A percentile compares a stretch with the other conserved stretches of the same genome.
Conservation (phyloP, 2,888 invertebrate species). For the Drosophila putrida region DNA sequence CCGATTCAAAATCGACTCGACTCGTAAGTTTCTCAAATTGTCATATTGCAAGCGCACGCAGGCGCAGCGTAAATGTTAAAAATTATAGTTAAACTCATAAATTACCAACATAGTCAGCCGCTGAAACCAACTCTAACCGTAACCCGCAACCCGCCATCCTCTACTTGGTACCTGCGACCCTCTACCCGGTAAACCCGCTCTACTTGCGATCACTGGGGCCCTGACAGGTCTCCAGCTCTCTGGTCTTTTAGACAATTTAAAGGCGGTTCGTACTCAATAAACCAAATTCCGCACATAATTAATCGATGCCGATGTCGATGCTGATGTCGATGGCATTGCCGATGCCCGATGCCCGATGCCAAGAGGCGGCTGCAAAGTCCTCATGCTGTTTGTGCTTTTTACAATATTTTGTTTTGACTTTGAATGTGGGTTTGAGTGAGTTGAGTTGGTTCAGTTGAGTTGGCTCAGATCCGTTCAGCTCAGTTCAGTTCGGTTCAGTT, state of each 20-base stretch:
- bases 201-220: constrained; percentile 43
- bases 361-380: constrained; percentile 50
- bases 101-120: constrained; percentile 75
- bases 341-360: constrained; percentile 4
- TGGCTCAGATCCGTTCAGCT: constrained; percentile 36
- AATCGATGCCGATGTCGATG: constrained; percentile 76
- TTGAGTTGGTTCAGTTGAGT: constrained; percentile 38
- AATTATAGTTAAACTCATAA: constrained; percentile 83
- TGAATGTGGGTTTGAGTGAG: constrained; percentile 74
- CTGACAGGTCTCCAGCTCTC: constrained; percentile 71
- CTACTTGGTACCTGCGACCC: not conserved
- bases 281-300: constrained; percentile 84
- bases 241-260: constrained; percentile 81
- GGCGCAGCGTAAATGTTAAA: constrained; percentile 82
- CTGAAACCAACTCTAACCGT: constrained; percentile 48
- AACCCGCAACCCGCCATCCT: not conserved
- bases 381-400: constrained; percentile 51
- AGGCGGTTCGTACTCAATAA: constrained; percentile 82
- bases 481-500: constrained; percentile 26
- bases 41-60: constrained; percentile 83
- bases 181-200: not conserved
- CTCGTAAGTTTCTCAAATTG: constrained; percentile 55
- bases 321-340: constrained; percentile 26
- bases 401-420: constrained; percentile 79
- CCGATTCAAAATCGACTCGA: constrained; percentile 17